phyloP scores from a whole-genome alignment of 2,797 vertebrate species.

The Eupleurogrammus muticus region DNA sequence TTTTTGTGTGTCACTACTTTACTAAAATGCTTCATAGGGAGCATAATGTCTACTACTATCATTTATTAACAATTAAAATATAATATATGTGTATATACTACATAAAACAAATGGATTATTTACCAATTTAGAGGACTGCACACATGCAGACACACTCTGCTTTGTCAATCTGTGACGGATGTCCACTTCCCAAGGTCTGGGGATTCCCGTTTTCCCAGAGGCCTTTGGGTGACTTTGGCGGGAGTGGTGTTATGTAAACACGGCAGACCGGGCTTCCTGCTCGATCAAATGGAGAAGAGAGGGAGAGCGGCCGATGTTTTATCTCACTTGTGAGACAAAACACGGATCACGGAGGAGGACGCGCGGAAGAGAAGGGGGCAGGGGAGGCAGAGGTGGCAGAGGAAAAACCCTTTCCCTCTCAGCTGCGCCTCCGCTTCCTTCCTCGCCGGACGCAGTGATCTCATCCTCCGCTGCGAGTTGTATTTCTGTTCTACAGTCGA shows the following conservation, averaged over 20 bases:
- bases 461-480: slow-evolving; percentile 85
- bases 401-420: slow-evolving; percentile 92
- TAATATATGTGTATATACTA: too few species aligned
- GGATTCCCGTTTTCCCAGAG: slow-evolving; percentile 79
- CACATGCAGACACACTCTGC: slow-evolving; percentile 61
- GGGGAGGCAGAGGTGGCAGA: slow-evolving; percentile 54
- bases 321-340: slow-evolving; percentile 76
- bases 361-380: slow-evolving; percentile 56
- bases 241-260: slow-evolving; percentile 79
- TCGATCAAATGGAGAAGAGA: slow-evolving; percentile 37
- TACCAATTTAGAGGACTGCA: slow-evolving; percentile 6
- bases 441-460: slow-evolving; percentile 85
- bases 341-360: slow-evolving; percentile 74
- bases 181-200: slow-evolving; percentile 71
- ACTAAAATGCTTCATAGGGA: too few species aligned
- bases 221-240: slow-evolving; percentile 64
- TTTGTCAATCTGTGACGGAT: slow-evolving; percentile 73
- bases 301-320: slow-evolving; percentile 49
- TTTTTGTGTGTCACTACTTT: too few species aligned
- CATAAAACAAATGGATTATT: too few species aligned
- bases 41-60: too few species aligned
- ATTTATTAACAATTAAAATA: too few species aligned
- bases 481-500: slow-evolving; percentile 67
- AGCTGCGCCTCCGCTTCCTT: slow-evolving; percentile 88
- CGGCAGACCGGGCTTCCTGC: slow-evolving; percentile 73